phyloP scores from a whole-genome alignment of 30 jellyfish, hydroid and myxozoan species.

The Turritopsis dohrnii region DNA sequence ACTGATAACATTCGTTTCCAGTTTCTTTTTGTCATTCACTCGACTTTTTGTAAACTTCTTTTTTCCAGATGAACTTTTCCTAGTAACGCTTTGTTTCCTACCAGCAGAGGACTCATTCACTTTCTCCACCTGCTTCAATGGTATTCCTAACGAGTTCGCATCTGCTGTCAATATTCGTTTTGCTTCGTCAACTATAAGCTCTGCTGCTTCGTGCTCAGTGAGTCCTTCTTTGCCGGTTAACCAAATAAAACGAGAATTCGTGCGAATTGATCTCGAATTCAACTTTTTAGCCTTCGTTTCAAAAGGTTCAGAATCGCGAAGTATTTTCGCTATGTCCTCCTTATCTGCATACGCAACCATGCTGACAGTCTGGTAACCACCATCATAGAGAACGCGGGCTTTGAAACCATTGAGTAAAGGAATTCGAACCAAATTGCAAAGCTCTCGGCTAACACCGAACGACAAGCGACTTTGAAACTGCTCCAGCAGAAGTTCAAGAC shows the following conservation, averaged over 20 bases:
- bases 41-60: background rate
- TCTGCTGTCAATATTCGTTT: constrained; percentile 70
- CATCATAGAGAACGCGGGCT: constrained; percentile 76
- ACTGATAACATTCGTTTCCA: background rate
- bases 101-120: background rate
- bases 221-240: constrained; percentile 78
- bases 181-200: constrained; percentile 64
- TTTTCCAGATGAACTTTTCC: background rate
- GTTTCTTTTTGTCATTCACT: background rate
- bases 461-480: constrained; percentile 96
- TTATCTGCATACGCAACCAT: constrained; percentile 61
- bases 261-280: background rate
- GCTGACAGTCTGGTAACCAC: constrained; percentile 87
- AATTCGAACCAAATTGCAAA: constrained; percentile 86
- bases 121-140: background rate
- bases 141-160: constrained; percentile 57
- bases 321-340: constrained; percentile 52
- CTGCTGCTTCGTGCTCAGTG: constrained; percentile 86
- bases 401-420: constrained; percentile 65
- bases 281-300: constrained; percentile 58
- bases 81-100: background rate
- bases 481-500: constrained; percentile 68
- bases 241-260: constrained; percentile 52
- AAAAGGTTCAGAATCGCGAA: constrained; percentile 77
- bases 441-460: constrained; percentile 89